Conservation (phyloP, 2,888 invertebrate genomes). For the Hyposoter didymator region DNA sequence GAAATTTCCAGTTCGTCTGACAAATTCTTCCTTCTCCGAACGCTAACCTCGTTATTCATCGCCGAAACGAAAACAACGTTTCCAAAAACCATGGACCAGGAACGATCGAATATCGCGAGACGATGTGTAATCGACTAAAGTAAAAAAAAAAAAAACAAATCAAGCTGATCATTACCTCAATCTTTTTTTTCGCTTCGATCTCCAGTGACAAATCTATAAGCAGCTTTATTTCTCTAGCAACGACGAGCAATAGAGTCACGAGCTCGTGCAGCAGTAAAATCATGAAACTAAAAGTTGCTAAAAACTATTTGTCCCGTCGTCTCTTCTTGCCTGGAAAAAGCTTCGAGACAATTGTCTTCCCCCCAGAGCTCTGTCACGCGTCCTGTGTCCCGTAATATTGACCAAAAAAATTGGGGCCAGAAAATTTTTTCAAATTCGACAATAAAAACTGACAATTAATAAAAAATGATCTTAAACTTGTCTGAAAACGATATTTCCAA, state of each 20-base stretch:
- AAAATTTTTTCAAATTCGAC: no score
- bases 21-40: background rate
- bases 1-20: background rate
- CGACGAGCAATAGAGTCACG: constrained; percentile 18
- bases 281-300: constrained; percentile 66
- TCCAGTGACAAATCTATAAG: constrained; percentile 73
- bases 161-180: constrained; percentile 44
- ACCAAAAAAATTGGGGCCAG: background rate
- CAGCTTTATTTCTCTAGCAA: constrained; percentile 71
- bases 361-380: constrained; percentile 34
- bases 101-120: constrained; percentile 35
- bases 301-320: constrained; percentile 73
- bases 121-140: constrained; percentile 36
- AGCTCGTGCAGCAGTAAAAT: constrained; percentile 51
- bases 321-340: constrained; percentile 56
- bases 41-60: background rate
- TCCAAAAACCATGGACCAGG: constrained; percentile 2
- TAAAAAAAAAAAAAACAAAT: constrained; percentile 38
- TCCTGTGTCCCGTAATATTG: background rate
- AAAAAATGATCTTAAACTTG: no score
- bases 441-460: no score
- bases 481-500: no score
- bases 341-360: constrained; percentile 54
- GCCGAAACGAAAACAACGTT: background rate
- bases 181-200: constrained; percentile 55